These are phyloP conservation scores for Malurus leucopterus DNA, from an alignment of 2,797 vertebrate genomes.

Conservation along the genomic window DNA sequence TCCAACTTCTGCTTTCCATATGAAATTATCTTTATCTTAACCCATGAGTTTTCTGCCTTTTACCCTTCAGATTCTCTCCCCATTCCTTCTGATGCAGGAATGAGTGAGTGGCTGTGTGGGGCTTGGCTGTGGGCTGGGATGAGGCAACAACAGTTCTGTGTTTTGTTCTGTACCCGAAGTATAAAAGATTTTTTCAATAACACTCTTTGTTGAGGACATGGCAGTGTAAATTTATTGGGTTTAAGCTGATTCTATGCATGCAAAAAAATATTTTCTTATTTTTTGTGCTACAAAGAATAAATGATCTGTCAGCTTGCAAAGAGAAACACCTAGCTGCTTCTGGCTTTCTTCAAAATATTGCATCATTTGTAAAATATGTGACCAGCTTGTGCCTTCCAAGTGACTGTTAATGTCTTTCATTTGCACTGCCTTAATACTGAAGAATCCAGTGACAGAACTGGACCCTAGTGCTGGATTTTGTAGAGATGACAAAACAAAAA, in stretches of 20 bases:
- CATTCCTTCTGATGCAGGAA: neutral
- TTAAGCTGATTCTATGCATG: neutral
- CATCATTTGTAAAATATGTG: neutral
- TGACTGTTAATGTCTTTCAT: neutral
- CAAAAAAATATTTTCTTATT: neutral
- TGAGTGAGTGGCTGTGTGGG: fast-evolving
- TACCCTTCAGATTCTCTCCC: neutral
- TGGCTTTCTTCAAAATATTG: neutral
- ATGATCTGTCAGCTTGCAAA: neutral
- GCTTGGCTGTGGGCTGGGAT: too few relatives aligned
- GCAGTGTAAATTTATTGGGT: neutral
- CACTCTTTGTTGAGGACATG: fast-evolving
- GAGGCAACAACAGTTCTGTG: neutral
- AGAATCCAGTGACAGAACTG: neutral
- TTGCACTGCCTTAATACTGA: neutral
- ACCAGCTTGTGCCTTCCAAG: neutral
- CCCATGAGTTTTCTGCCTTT: neutral
- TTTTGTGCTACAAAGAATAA: neutral
- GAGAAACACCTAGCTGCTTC: neutral
- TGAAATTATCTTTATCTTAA: neutral
- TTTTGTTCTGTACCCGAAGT: neutral
- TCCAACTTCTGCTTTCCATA: neutral
- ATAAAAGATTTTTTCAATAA: neutral
- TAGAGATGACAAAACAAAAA: neutral
- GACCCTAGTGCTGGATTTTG: neutral